Conservation (phyloP, 2,888 invertebrate genomes). For the Luperina nickerlii region DNA sequence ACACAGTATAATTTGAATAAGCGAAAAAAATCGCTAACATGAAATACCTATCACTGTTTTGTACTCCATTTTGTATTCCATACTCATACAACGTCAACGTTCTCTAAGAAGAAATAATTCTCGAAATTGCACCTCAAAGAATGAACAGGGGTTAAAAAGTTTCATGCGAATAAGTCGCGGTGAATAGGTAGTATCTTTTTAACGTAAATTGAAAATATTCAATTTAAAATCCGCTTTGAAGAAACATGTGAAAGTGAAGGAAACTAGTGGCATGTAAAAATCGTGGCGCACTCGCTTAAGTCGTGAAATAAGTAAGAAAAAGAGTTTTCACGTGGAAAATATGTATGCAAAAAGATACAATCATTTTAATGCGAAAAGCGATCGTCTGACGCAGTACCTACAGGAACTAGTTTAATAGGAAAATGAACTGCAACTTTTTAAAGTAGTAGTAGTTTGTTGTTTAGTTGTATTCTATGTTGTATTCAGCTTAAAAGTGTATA, state of each 20-base stretch:
- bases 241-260: constrained; percentile 19
- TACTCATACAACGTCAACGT: constrained; percentile 5
- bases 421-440: constrained; percentile 17
- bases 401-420: constrained; percentile 7
- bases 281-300: constrained; percentile 5
- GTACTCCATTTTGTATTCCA: constrained; percentile 2
- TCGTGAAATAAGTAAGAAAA: constrained; percentile 5
- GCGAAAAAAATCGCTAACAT: neutral
- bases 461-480: neutral
- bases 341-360: constrained; percentile 27
- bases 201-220: constrained; percentile 9
- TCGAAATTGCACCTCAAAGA: neutral
- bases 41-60: constrained; percentile 20
- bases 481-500: neutral
- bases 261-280: constrained; percentile 32
- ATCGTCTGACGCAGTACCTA: neutral
- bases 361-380: constrained; percentile 4
- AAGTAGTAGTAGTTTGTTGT: no score
- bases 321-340: constrained; percentile 8
- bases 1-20: neutral
- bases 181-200: neutral
- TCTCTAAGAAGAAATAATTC: neutral
- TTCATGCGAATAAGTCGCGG: neutral
- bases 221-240: constrained; percentile 34
- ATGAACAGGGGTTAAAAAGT: neutral